Evolutionary conservation across 2,113 vertebrate genomes (phyloP).

Genomic region (Actenoides lindsayi): DNA sequence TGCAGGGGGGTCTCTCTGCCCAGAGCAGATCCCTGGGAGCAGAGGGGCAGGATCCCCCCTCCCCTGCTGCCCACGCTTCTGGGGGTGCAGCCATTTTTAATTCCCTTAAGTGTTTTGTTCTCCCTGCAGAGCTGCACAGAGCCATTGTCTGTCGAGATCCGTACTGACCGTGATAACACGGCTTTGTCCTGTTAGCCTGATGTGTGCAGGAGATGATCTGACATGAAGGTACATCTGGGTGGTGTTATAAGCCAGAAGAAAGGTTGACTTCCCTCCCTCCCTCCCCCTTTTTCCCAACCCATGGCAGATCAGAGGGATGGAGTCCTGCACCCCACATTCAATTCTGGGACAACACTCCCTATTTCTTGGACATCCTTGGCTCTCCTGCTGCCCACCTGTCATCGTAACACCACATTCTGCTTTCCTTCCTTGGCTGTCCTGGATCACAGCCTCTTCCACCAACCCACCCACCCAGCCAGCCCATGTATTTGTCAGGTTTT

Average conservation of each 20-base stretch:
- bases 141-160: too few species aligned
- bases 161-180: too few species aligned
- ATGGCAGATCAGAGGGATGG: accelerated
- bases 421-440: neutral
- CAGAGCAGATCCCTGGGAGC: too few species aligned
- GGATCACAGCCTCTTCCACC: neutral
- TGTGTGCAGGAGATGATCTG: too few species aligned
- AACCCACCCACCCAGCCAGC: neutral
- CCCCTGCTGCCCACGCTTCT: too few species aligned
- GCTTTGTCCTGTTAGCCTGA: neutral
- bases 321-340: neutral
- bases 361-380: neutral
- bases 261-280: neutral
- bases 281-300: neutral
- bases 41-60: too few species aligned
- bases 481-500: too few species aligned
- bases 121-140: too few species aligned
- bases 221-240: too few species aligned
- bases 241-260: neutral
- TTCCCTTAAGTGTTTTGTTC: too few species aligned
- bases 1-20: too few species aligned
- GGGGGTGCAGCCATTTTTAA: too few species aligned
- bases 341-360: accelerated
- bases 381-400: neutral
- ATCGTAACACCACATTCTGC: accelerated